Evolutionary conservation across 2,888 invertebrate genomes (phyloP).

Genomic region (Erebia aethiops): DNA sequence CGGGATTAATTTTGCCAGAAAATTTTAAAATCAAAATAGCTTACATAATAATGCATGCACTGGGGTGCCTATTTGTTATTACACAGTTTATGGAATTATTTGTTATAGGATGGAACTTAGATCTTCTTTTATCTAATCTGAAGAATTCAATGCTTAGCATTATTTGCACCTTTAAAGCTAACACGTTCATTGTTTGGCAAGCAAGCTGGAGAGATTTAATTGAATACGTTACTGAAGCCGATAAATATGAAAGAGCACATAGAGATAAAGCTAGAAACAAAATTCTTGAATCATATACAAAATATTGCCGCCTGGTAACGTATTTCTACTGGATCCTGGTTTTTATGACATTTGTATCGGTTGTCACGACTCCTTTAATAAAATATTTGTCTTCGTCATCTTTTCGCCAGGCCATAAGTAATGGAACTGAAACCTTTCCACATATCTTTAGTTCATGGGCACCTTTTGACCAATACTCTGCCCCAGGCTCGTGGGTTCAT

Average conservation of each 20-base stretch:
- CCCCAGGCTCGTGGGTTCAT: constrained; percentile 66
- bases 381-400: constrained; percentile 54
- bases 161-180: constrained; percentile 62
- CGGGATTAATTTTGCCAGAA: constrained; percentile 61
- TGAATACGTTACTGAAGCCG: constrained; percentile 63
- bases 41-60: constrained; percentile 56
- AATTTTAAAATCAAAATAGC: constrained; percentile 46
- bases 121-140: constrained; percentile 64
- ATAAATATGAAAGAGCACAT: constrained; percentile 60
- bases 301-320: constrained; percentile 60
- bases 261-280: constrained; percentile 46
- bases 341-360: constrained; percentile 58
- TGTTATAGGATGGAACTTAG: constrained; percentile 60
- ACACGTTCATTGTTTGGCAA: constrained; percentile 65
- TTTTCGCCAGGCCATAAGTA: constrained; percentile 56
- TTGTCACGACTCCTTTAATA: constrained; percentile 56
- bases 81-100: constrained; percentile 68
- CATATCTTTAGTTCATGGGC: constrained; percentile 74
- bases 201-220: constrained; percentile 59
- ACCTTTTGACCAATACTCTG: constrained; percentile 65
- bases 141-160: constrained; percentile 71
- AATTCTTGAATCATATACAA: constrained; percentile 62
- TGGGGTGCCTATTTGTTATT: constrained; percentile 59
- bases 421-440: constrained; percentile 63
- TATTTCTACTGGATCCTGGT: constrained; percentile 68